Base-by-base conservation (phyloP, 2,888 invertebrate genomes). In the Seira sanloemensis region DNA sequence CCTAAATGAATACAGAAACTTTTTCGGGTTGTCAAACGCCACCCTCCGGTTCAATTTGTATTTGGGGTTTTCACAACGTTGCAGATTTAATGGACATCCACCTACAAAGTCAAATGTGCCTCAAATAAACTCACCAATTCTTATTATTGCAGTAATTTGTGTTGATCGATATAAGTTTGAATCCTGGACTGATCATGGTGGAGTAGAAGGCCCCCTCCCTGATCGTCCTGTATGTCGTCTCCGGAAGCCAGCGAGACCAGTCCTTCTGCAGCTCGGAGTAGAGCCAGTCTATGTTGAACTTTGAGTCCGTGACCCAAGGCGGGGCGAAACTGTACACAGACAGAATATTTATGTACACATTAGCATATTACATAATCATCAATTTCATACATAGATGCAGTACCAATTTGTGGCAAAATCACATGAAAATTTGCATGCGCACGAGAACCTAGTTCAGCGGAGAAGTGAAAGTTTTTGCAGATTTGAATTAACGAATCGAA, bases 121-220 rank as follows among this genome's bases (percentile, higher is more conserved):
- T n/a, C n/a, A n/a, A n/a, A 37, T 4, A 37, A 37, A 69, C 88
- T 89, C 91, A 95, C 98, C 97, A 98, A 92, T 98, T 98, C 91
- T 96, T 96, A 90, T 97, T 97, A 91, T 97, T 97, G 91, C 98
- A 98, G 91, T 97, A 97, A 92, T 98, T 98, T 95, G 97, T 97
- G 91, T 98, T 98, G n/a, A 98, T 93, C 0, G 98, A 98, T 87
- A 98, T 95, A 78, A 98, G 94, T 81, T 97, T 93, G 91, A 98
- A 96, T 19, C 97, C 97, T 0, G 97, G 97, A 50, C 96, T 94
- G 5, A 98, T 95, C 68, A 97, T 93, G 0, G 97, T 96, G 1
- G 97, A 97, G 92, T 98, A 99, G 92, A 96, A 97, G 46, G 97
- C 97, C 0, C 97, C 97, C 67, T 96, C 93, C 1, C 96, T 26